Evolutionary conservation across 2,113 vertebrate genomes (phyloP), one percentile per base, ranked within the genome.

Genomic region (Diadophis punctatus): DNA sequence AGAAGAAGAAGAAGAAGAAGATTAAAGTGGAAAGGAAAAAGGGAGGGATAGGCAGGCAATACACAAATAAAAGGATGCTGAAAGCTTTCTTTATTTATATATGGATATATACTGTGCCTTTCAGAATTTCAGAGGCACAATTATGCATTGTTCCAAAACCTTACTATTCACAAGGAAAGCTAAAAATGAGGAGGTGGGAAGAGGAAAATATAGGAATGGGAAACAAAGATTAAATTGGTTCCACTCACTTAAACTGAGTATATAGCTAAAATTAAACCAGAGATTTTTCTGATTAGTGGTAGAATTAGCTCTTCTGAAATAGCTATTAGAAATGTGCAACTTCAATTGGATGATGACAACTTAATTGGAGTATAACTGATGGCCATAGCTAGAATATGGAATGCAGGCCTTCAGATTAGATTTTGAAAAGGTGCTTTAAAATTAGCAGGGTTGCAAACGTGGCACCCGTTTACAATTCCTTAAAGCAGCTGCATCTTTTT

Each of bases 1-100:
- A 63, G 80, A 53, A 91, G 51, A 94, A 39, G 53, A 43, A 11
- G 7, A 74, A 0, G 88, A 93, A 93, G 48, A 92, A 90, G 39
- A 84, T 51, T 88, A 89, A 92, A 90, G 92, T 92, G 12, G 63
- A 92, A 97, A 92, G 95, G 93, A 91, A 48, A 7, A 34, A 60
- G 52, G 20, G 68, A 88, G 34, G 18, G 30, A 39, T 27, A 86
- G 74, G 53, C 86, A 46, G 39, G 14, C 11, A 84, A 46, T 68
- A 30, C 20, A 68, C 8, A 53, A 2, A 25, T 80, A 48, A 56
- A 56, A 34, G 3, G 48, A 34, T 89, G 48, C 25, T 68, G 25
- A 68, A 43, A 88, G 34, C 39, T 25, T 39, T 55, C 3, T 23
- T 43, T 23, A 34, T 88, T 56, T 88, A 53, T 1, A 20, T 88